A percentile compares a stretch with the other conserved stretches of the same genome.
Evolutionary conservation across 2,797 vertebrate genomes (phyloP).

Genomic region (Rhinella marina): DNA sequence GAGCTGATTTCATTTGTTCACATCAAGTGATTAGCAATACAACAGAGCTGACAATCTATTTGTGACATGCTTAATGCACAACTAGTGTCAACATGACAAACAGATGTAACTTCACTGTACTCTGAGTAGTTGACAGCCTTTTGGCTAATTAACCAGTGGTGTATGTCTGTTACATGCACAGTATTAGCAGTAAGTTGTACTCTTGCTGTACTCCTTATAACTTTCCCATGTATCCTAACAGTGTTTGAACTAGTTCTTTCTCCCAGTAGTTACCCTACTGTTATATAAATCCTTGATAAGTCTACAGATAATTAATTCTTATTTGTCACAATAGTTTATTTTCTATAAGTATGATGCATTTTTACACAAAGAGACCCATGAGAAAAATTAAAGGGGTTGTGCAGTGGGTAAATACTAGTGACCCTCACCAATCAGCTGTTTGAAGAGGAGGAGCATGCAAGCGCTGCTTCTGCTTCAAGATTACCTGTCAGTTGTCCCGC

Average conservation of each 20-base stretch:
- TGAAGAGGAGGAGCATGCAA: no score
- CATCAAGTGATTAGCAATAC: conserved; percentile 11
- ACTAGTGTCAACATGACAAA: not conserved
- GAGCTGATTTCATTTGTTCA: conserved; percentile 18
- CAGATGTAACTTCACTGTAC: not conserved
- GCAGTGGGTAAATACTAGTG: no score
- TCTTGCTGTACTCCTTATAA: not conserved
- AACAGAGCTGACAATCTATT: conserved; percentile 34
- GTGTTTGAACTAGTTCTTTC: not conserved
- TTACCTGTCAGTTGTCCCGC: no score
- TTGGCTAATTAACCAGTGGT: not conserved
- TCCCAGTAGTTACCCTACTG: no score
- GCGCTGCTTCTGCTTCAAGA: no score
- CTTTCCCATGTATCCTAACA: not conserved
- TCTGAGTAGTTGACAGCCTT: not conserved
- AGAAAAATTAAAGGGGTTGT: no score
- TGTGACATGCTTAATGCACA: not conserved
- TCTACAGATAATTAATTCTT: not conserved
- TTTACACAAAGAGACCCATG: not conserved
- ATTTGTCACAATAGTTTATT: not conserved
- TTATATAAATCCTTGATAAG: not conserved
- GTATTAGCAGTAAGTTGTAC: not conserved
- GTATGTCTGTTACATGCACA: not conserved
- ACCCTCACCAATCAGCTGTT: no score
- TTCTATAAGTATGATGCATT: not conserved